Base-by-base conservation (phyloP, 2,797 vertebrate genomes). In the Oryzias dopingdopingensis region DNA sequence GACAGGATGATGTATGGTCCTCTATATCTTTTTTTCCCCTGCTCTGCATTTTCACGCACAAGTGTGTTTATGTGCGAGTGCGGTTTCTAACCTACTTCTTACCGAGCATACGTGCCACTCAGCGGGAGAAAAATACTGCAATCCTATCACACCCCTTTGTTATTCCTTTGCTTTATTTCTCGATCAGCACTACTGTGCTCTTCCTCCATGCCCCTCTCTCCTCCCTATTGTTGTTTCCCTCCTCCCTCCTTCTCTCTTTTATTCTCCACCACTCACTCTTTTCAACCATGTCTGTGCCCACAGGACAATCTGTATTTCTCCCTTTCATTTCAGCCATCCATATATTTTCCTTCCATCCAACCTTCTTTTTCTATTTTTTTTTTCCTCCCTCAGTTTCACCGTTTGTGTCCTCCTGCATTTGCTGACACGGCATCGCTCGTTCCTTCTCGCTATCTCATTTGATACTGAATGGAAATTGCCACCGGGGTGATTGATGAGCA, bases 281-380 rank as follows among this genome's bases (percentile, higher is more conserved):
- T 82, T 82, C 76, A 73, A 53, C 78, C 77, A 59, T 62, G 66
- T 80, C 75, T 75, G 67, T 82, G 75, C 75, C 82, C 77, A 77
- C 60, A 75, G 81, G 83, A 79, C 59, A 80, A 23, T 64, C 67
- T 72, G 63, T 67, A 73, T 73, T 59, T 65, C 45, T 70, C 48
- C 67, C 44, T 63, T 50, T 50, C 42, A 20, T 53, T 80, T 71
- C 50, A 32, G 41, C 45, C 67, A 37, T 62, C 62, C 56, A 48
- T 68, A 60, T 68, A 60, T 66, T 59, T 57, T 56, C 32, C 26
- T 46, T 49, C 53, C 23, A 17, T 65, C 64, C 50, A 54, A 10
- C 24, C 29, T 8, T 48, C 46, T 52, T 37, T 49, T 62, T 20
- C 32, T 40, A n/a, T 7, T 4, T 42, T 42, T 46, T 14, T 51